Base-by-base conservation (phyloP, 2,888 invertebrate genomes). In the Ophion costatus region DNA sequence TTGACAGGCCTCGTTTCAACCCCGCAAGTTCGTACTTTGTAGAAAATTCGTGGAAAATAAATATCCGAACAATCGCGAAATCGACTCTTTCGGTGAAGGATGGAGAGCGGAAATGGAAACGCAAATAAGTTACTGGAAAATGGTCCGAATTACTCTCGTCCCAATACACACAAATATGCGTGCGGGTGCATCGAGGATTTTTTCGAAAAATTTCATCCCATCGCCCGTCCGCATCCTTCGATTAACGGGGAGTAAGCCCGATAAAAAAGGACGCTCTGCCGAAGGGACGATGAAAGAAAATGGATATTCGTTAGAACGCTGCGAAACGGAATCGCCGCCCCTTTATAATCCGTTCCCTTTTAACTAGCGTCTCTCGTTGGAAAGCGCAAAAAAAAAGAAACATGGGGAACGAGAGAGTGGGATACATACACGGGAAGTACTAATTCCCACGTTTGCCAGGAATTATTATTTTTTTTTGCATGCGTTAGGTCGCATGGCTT, bases 401-500 rank as follows among this genome's bases (percentile, higher is more conserved):
- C 17, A 63, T 11, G 24, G 42, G 73, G 51, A 81, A 63, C 24
- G 51, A 33, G 22, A 77, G n/a, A 45, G 71, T 78, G 38, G 24
- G 33, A 61, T 57, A 57, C 0, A 51, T 17, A 57, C 0, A 11
- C 42, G 42, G 42, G 42, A 69, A 75, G 67, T 45, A 42, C 45
- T 67, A 79, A 75, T 56, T 67, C 38, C 74, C 33, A 51, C 51
- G 75, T 73, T 33, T 69, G 33, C 56, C 42, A 63, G 78, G n/a
- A 29, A 45, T 63, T 17, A 57, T 29, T 64, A 6, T 63, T 22
- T 63, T 45, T 20, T n/a, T 57, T 57, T n/a, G 45, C 56, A 42
- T 70, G 64, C 70, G 76, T 76, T 56, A 70, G 75, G 64, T 70
- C 76, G 63, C 70, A 76, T 29, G 56, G 82, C 66, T 66, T 66